Evolutionary conservation across 2,113 vertebrate species (phyloP).

Genomic region (Aviceda subcristata): DNA sequence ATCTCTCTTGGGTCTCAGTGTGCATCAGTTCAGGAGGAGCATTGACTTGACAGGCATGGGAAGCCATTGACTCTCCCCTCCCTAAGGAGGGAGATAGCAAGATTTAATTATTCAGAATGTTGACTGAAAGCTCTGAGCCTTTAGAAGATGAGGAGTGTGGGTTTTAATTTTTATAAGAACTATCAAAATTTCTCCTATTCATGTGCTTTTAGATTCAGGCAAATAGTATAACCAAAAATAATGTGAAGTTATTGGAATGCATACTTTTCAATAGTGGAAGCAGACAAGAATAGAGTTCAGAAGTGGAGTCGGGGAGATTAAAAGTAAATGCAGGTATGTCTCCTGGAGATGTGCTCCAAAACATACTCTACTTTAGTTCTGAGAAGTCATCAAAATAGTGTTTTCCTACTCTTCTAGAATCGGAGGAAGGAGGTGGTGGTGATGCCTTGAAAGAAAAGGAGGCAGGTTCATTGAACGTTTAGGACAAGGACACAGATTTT

Average conservation of each 20-base stretch:
- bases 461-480: not conserved
- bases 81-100: not conserved
- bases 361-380: not conserved
- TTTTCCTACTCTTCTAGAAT: not conserved
- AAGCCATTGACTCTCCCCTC: not conserved
- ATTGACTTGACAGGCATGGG: not conserved
- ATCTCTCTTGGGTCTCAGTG: not conserved
- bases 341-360: not conserved
- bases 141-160: not conserved
- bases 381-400: not conserved
- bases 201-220: not conserved
- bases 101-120: not conserved
- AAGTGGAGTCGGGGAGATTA: not conserved
- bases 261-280: not conserved
- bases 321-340: not conserved
- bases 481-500: not conserved
- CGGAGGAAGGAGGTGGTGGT: not conserved
- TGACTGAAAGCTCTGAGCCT: not conserved
- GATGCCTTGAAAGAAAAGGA: not conserved
- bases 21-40: not conserved
- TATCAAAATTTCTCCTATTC: not conserved
- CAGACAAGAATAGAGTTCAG: not conserved
- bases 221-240: not conserved
- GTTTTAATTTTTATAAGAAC: not conserved
- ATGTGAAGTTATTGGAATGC: not conserved